A percentile compares a stretch with the other conserved stretches of the same genome.
Conservation (phyloP, 2,113 vertebrate species). For the Erythrocercus mccallii region DNA sequence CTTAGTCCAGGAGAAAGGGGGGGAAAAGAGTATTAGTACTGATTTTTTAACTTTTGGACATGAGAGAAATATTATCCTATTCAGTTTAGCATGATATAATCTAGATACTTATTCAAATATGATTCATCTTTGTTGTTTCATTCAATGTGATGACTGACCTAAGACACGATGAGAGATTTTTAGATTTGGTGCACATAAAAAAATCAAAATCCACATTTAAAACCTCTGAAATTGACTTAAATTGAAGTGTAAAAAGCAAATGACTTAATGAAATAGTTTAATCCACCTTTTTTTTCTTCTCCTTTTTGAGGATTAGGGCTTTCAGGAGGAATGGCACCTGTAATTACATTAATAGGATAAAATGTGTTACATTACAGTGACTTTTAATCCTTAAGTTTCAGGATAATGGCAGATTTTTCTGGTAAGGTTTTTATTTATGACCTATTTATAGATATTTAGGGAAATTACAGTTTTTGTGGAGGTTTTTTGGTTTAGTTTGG, state of each 20-base stretch:
- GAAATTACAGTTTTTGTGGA: rapidly evolving
- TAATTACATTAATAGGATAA: background rate
- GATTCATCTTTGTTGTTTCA: background rate
- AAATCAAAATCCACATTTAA: background rate
- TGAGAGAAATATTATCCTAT: background rate
- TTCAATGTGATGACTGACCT: background rate
- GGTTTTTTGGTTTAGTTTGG: background rate
- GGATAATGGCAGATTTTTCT: background rate
- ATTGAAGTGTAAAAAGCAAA: background rate
- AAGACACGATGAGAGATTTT: rapidly evolving
- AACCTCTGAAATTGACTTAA: background rate
- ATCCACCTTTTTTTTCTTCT: background rate
- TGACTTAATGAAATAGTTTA: background rate
- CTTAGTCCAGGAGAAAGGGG: background rate
- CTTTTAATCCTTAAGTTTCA: background rate
- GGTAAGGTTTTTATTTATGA: background rate
- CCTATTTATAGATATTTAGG: background rate
- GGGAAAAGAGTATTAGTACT: background rate
- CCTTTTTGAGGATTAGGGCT: background rate
- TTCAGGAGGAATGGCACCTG: background rate
- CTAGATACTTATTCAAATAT: background rate
- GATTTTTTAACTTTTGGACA: background rate
- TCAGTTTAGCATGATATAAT: background rate
- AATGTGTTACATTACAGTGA: background rate
- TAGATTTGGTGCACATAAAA: background rate